Base-by-base conservation (phyloP, 1,140 invertebrate species). In the Zophobas atratus region DNA sequence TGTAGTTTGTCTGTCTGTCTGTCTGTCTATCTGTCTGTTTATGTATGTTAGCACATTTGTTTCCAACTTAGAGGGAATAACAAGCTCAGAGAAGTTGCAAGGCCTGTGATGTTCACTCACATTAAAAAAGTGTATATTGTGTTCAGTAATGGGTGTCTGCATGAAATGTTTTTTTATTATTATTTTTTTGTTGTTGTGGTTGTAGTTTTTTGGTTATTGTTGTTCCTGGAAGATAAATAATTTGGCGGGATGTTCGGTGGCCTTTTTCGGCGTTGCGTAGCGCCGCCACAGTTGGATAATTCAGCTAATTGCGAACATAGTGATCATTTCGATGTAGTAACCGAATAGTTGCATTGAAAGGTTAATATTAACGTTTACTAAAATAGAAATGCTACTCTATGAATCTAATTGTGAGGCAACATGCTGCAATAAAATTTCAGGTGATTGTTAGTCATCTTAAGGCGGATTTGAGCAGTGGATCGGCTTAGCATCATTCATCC, bases 311-410 rank as follows among this genome's bases (percentile, higher is more conserved):
- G 43, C 60, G 56, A 60, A 60, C 39, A 67, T 67, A 43, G 32
- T 34, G 32, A 34, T 20, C 60, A 67, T 67, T 67, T 48, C 60
- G 33, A 20, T 67, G 60, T 43, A 67, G 39, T 67, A 67, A 67
- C n/a, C 39, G 39, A 67, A 67, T 67, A 67, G 38, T 43, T 43
- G 60, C 60, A 67, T 67, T 43, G 60, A 67, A 67, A 67, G 60
- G 60, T 67, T 67, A 67, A 67, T 67, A 67, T 67, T 67, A 38
- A 67, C 60, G 60, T 46, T 67, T 67, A 67, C 60, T 67, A 67
- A 67, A 67, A 67, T 67, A 67, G 60, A 67, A 67, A 67, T 67
- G 60, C 60, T 67, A 67, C 60, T 67, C 60, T n/a, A 67, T 67
- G 60, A 67, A 43, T 67, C 60, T 67, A 67, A 67, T 67, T 67